Evolutionary conservation across 1,140 invertebrate genomes (phyloP), one percentile per base, ranked within the genome.

Genomic region (Cherax destructor): DNA sequence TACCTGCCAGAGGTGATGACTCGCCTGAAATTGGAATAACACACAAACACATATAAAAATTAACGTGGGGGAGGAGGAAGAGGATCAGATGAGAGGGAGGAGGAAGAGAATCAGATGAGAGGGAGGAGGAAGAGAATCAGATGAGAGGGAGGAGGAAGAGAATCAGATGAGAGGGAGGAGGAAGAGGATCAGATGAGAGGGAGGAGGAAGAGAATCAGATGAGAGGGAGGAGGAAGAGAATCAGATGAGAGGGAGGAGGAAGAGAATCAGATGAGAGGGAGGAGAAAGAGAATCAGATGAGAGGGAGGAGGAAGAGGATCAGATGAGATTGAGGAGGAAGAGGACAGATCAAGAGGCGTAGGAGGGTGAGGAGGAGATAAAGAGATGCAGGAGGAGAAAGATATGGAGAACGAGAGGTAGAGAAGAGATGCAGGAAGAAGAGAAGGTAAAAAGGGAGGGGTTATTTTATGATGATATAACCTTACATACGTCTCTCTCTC

Each of bases 21-120:
- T 50, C 21, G 61, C 21, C 3, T 7, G 11, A 41, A 78, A 13
- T 47, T 50, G 47, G 13, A 78, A 41, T 47, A 41, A 78, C 76
- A 78, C 76, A 78, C 76, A 78, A 41, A 78, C 76, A 78, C 76
- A 78, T 50, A 41, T 50, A 78, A 41, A 78, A 41, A 78, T 78
- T 30, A 24, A 78, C 10, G 13, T 30, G 30, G 30, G 76, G 47
- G 5, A 24, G 13, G 1, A n/a, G 83, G n/a, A 76, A 21, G 41
- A 1, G 41, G 4, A 50, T 6, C 21, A 21, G 3, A 9, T 18
- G 83, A 49, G 47, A 61, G 21, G n/a, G 76, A 10, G 76, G 49
- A 18, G 52, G 11, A 13, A 56, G 52, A 13, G 52, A 4, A 13
- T 9, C 52, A 13, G 11, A 13, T 50, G 86, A 47, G 72, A 41